These are phyloP conservation scores for Camponotus pennsylvanicus DNA, from an alignment of 1,140 invertebrate species.

Conservation along the genomic window DNA sequence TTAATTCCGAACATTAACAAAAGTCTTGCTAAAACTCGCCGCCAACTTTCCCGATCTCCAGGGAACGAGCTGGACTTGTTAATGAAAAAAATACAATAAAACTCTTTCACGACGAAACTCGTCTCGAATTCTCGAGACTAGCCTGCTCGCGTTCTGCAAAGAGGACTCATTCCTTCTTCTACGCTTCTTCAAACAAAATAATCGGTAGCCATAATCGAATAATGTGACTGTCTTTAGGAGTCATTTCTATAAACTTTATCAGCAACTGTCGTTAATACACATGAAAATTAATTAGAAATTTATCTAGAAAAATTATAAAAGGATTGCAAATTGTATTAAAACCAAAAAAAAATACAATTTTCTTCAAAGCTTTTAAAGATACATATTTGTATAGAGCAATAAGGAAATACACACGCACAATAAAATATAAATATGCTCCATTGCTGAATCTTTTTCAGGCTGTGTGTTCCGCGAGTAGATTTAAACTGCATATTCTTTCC, in stretches of 20 bases:
- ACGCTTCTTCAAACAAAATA: conserved; percentile 48
- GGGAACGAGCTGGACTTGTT: conserved; percentile 82
- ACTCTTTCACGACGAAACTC: conserved; percentile 77
- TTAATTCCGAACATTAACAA: conserved; percentile 86
- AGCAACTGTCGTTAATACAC: neutral
- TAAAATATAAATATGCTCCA: conserved; percentile 10
- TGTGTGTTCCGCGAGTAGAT: conserved; percentile 50
- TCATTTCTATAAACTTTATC: neutral
- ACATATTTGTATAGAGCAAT: neutral
- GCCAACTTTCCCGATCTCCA: conserved; percentile 79
- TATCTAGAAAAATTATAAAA: neutral
- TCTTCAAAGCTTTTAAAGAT: neutral
- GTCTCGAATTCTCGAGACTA: conserved; percentile 71
- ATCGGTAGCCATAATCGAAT: conserved; percentile 19
- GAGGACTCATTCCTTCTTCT: conserved; percentile 52
- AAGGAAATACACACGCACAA: neutral
- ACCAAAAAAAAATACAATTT: neutral
- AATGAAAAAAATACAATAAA: conserved; percentile 86
- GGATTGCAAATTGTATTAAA: neutral
- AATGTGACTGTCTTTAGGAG: neutral
- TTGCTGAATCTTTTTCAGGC: conserved; percentile 10
- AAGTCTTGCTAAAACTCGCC: conserved; percentile 85
- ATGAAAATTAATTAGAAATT: neutral
- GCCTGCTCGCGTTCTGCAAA: conserved; percentile 61
- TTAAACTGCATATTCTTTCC: conserved; percentile 67